Evolutionary conservation across 2,797 vertebrate genomes (phyloP), one percentile per base, ranked within the genome.

Genomic region (Psittacula derbiana): DNA sequence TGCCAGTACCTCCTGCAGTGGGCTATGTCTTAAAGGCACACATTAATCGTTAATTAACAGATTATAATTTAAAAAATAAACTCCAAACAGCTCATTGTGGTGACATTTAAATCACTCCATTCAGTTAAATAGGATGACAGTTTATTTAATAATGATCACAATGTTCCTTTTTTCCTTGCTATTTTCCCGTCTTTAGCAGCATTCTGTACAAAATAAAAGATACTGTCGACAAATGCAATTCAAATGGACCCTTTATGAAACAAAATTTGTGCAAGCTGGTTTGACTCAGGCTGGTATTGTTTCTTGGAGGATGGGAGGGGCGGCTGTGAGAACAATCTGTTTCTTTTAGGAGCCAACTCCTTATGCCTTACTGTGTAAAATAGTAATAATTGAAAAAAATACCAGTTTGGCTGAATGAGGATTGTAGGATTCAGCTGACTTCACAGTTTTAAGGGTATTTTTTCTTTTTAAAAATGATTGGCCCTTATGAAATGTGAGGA

Each of bases 401-500:
- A 80, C 11, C 72, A 20, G 20, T 93, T 91, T 94, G 40, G 43
- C 44, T 93, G 64, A 95, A 91, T 86, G 70, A 81, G 40, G 47
- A 82, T 67, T 86, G 46, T 31, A 74, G n/a, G 64, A 92, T 92
- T 93, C 80, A 80, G 87, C 90, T 94, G 83, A 96, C 73, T 93
- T 80, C 86, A 94, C 86, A 87, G 47, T 91, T 96, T 95, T 82
- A 86, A 93, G 46, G 44, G 41, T 87, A 66, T 25, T 92, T 87
- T 96, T 93, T 96, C 38, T 87, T 81, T 91, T 85, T 71, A 86
- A 94, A 66, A 91, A 93, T 81, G 70, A 93, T 67, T 69, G 93
- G 95, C 57, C 93, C 80, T 93, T 90, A 93, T 85, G 93, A 96
- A 97, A 97, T 90, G n/a, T 87, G 75, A 96, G 80, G 90, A 92